Evolutionary conservation across 2,888 invertebrate genomes (phyloP), one percentile per base, ranked within the genome.

Genomic region (Leucania comma): DNA sequence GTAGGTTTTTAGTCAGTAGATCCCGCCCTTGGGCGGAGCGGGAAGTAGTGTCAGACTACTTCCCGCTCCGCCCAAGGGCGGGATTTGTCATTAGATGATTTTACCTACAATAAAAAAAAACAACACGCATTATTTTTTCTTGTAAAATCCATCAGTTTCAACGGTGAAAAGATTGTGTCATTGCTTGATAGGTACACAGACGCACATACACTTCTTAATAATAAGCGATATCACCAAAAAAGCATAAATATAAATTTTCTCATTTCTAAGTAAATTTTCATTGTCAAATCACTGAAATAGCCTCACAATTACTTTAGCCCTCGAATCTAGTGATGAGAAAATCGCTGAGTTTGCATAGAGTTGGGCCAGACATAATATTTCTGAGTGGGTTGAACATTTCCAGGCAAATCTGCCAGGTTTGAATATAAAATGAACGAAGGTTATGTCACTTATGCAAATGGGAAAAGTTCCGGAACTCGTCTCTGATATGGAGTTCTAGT

Each of bases 381-480:
- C 85, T 87, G 84, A 91, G 90, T 89, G 88, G 87, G 81, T 67
- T 71, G 82, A 86, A 75, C 81, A 85, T 88, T 89, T 60, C 64
- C 80, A 82, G 82, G 86, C 86, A 84, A 87, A 88, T 84, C 86
- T 86, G 86, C 86, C 85, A 83, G 86, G 89, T 88, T 89, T 88
- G 90, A 90, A 90, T 90, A 89, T 90, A 88, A 90, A 90, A 88
- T 87, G 86, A 88, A 89, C 83, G 86, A 88, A 90, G 89, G 89
- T 90, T 89, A 90, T 89, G 87, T 89, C 88, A 90, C 90, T 91
- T 91, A 92, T 90, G 90, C 85, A 90, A 90, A 92, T 92, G 87
- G 86, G 86, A 83, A 89, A 90, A 90, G 83, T 90, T 90, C 68
- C 75, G 67, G 75, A 82, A 82, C 82, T 81, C 79, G 59, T 68